These are phyloP conservation scores for Chrysotoxum bicinctum DNA, from an alignment of 2,888 invertebrate genomes.

Conservation along the genomic window DNA sequence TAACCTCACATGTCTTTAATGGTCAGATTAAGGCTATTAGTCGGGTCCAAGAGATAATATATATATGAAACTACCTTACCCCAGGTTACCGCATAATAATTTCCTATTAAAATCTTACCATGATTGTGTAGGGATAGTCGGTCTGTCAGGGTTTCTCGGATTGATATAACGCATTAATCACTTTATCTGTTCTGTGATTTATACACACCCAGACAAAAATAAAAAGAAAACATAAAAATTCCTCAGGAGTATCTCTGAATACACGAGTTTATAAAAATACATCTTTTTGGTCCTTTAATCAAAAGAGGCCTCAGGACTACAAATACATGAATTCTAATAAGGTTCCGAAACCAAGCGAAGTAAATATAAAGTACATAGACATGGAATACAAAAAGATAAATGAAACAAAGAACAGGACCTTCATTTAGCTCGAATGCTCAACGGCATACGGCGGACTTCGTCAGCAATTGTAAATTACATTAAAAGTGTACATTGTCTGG, in stretches of 20 bases:
- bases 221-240: no score
- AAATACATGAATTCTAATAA: slow-evolving; percentile 58
- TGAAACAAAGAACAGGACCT: slow-evolving; percentile 32
- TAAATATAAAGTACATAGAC: background rate
- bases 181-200: background rate
- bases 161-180: background rate
- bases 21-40: slow-evolving; percentile 12
- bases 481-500: slow-evolving; percentile 29
- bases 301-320: slow-evolving; percentile 14
- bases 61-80: background rate
- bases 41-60: background rate
- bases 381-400: background rate
- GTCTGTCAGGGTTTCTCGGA: background rate
- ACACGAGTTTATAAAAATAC: background rate
- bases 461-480: slow-evolving; percentile 28
- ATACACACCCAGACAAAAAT: background rate
- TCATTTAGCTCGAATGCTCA: slow-evolving; percentile 8
- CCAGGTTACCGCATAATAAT: slow-evolving; percentile 20
- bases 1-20: background rate
- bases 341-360: slow-evolving; percentile 27
- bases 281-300: background rate
- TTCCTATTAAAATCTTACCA: background rate
- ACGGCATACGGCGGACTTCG: background rate
- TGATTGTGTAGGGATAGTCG: background rate
- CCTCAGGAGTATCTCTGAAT: background rate